Evolutionary conservation across 2,888 invertebrate species (phyloP).

Genomic region (Cryptus armator): DNA sequence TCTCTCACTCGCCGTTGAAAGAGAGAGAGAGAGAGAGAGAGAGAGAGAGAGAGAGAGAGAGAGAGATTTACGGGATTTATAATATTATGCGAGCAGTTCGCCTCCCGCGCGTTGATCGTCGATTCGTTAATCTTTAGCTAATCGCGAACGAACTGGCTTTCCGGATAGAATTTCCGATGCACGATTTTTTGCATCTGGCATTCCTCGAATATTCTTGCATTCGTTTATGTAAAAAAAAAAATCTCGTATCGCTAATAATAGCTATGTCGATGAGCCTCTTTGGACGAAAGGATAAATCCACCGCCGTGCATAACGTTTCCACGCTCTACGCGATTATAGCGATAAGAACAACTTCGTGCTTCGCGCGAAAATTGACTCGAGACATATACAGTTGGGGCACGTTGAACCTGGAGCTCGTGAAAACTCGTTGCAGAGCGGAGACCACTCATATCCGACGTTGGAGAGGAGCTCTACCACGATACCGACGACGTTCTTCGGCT

Average conservation of each 20-base stretch:
- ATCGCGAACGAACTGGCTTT: background rate
- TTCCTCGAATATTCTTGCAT: slow-evolving; percentile 22
- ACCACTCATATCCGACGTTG: slow-evolving; percentile 64
- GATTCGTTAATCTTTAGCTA: background rate
- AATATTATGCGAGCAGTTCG: slow-evolving; percentile 53
- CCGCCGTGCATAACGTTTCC: background rate
- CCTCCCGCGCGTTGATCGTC: slow-evolving; percentile 10
- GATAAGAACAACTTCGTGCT: slow-evolving; percentile 58
- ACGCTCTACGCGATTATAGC: background rate
- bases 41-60: background rate
- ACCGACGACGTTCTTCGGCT: slow-evolving; percentile 79
- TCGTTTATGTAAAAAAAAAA: background rate
- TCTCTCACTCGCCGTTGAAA: background rate
- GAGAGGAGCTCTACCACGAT: slow-evolving; percentile 54
- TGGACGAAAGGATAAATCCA: background rate
- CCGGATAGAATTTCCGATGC: slow-evolving; percentile 6
- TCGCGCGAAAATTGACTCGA: slow-evolving; percentile 41
- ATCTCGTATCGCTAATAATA: background rate
- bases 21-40: background rate
- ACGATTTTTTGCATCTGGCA: slow-evolving; percentile 25
- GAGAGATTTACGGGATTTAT: slow-evolving; percentile 52
- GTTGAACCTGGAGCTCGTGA: slow-evolving; percentile 23
- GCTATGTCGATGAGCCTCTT: background rate
- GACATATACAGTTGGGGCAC: slow-evolving; percentile 25
- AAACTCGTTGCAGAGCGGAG: slow-evolving; percentile 36